phyloP scores from a whole-genome alignment of 2,113 vertebrate genomes.

The Solea senegalensis region DNA sequence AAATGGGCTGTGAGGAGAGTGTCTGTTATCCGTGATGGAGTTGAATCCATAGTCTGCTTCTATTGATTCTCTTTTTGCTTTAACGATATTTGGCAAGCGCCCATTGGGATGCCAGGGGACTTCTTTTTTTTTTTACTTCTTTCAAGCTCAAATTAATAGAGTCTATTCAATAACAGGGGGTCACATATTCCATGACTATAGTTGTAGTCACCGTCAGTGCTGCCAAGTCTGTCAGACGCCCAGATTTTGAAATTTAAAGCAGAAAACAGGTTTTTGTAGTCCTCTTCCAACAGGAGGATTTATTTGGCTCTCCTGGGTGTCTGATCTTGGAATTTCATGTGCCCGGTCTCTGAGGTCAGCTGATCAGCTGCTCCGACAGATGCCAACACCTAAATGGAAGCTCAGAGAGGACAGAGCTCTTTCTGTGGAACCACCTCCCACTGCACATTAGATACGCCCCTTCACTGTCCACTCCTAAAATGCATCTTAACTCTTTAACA shows the following conservation, averaged over 20 bases:
- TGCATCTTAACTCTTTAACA: too few relatives aligned
- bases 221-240: constrained; percentile 6
- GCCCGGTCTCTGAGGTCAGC: too few relatives aligned
- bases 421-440: too few relatives aligned
- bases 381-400: too few relatives aligned
- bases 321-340: constrained; percentile 29
- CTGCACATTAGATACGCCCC: too few relatives aligned
- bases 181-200: constrained; percentile 41
- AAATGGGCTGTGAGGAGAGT: constrained; percentile 59
- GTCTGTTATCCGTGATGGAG: constrained; percentile 51
- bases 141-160: constrained; percentile 47
- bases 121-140: neutral
- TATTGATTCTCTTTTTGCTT: constrained; percentile 59
- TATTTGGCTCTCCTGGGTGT: constrained; percentile 26
- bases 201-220: constrained; percentile 15
- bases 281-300: constrained; percentile 39
- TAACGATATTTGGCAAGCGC: constrained; percentile 56
- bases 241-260: constrained; percentile 46
- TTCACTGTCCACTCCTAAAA: too few relatives aligned
- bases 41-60: constrained; percentile 62
- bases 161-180: constrained; percentile 49
- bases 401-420: too few relatives aligned
- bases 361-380: too few relatives aligned
- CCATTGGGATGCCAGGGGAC: constrained; percentile 21
- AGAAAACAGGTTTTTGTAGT: constrained; percentile 12